A percentile compares a stretch with the other conserved stretches of the same genome.
Evolutionary conservation across 2,113 vertebrate species (phyloP).

Genomic region (Nerophis ophidion): DNA sequence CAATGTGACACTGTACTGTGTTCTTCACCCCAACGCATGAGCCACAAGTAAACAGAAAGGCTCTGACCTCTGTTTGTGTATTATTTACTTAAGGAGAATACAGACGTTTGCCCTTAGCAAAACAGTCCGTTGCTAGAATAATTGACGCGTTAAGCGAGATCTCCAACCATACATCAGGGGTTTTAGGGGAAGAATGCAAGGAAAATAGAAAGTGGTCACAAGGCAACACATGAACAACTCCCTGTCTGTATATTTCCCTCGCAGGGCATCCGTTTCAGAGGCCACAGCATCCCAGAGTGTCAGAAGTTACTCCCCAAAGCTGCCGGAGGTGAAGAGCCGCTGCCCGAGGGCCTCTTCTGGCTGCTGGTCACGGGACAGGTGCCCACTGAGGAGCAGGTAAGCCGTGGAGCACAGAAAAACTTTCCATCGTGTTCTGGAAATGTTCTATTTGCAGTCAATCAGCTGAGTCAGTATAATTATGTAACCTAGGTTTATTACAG

Average conservation of each 20-base stretch:
- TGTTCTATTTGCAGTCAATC: no score
- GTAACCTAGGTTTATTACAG: background rate
- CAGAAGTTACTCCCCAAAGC: constrained; percentile 90
- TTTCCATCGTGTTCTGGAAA: background rate
- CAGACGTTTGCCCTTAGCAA: no score
- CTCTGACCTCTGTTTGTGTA: no score
- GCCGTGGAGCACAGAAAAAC: background rate
- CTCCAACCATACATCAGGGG: no score
- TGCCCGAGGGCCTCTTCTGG: constrained; percentile 96
- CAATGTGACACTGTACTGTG: no score
- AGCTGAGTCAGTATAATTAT: background rate
- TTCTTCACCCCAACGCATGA: no score
- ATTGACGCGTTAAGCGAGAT: no score
- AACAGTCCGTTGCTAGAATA: no score
- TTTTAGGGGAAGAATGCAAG: no score
- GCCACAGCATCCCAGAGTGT: constrained; percentile 95
- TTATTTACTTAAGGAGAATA: no score
- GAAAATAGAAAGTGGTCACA: no score
- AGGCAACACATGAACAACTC: background rate
- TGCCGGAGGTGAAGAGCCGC: constrained; percentile 84
- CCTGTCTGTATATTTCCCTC: background rate
- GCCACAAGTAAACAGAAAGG: no score
- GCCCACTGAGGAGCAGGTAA: constrained; percentile 90
- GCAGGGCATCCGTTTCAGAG: constrained; percentile 93
- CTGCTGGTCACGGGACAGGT: constrained; percentile 89